These are phyloP conservation scores for Theretra japonica DNA, from an alignment of 2,888 invertebrate genomes.

Conservation along the genomic window DNA sequence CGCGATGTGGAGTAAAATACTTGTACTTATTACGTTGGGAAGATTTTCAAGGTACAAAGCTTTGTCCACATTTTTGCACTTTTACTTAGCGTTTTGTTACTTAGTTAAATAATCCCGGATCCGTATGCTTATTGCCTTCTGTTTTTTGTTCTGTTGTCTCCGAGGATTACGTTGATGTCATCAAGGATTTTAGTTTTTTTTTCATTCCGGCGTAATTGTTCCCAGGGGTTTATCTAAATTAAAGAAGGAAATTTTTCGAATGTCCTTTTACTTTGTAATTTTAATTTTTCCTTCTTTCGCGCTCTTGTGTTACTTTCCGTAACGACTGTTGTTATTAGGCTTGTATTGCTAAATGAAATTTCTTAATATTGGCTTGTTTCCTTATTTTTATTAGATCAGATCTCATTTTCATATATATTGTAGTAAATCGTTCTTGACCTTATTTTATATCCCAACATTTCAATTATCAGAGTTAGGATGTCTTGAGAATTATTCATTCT, in stretches of 20 bases:
- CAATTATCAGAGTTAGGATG: too few relatives aligned
- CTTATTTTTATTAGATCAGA: background rate
- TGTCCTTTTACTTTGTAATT: constrained; percentile 19
- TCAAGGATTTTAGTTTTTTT: constrained; percentile 33
- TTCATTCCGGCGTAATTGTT: constrained; percentile 30
- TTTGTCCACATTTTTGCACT: constrained; percentile 55
- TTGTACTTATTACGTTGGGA: constrained; percentile 57
- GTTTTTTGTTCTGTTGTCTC: constrained; percentile 34
- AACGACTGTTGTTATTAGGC: constrained; percentile 28
- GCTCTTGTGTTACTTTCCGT: background rate
- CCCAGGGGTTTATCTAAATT: constrained; percentile 39
- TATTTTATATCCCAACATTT: background rate
- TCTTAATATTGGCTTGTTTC: background rate
- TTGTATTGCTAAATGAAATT: background rate
- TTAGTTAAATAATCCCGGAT: constrained; percentile 50
- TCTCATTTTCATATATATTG: too few relatives aligned
- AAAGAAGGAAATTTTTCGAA: constrained; percentile 28
- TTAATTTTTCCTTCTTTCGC: constrained; percentile 14
- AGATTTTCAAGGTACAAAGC: constrained; percentile 55
- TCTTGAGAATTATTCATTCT: too few relatives aligned
- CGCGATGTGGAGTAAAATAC: constrained; percentile 53
- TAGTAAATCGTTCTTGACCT: too few relatives aligned
- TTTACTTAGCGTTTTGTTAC: constrained; percentile 52
- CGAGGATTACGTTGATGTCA: constrained; percentile 24
- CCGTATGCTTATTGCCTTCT: constrained; percentile 45